Percentiles rank a stretch among this genome's conserved stretches.
These are phyloP conservation scores for Anagrus nilaparvatae DNA, from an alignment of 1,140 invertebrate species.

Conservation along the genomic window DNA sequence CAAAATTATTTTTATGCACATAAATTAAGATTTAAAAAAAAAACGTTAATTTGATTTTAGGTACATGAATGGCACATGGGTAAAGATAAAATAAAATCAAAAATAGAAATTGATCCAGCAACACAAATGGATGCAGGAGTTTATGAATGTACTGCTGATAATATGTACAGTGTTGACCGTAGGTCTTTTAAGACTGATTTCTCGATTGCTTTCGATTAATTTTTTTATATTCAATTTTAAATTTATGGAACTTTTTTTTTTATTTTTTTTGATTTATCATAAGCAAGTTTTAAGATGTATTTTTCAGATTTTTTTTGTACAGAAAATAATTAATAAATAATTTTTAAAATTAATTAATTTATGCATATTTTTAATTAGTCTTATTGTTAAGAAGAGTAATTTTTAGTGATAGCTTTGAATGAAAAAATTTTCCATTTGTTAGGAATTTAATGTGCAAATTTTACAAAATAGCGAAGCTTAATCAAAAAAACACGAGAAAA, in stretches of 20 bases:
- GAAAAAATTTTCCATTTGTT: too few species aligned
- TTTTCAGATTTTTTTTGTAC: constrained; percentile 13
- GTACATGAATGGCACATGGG: constrained; percentile 78
- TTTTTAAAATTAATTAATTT: too few species aligned
- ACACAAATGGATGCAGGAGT: constrained; percentile 87
- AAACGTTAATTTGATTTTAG: constrained; percentile 45
- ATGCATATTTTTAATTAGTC: too few species aligned
- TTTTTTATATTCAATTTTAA: constrained; percentile 5
- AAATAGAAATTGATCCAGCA: constrained; percentile 87
- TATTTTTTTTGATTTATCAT: neutral
- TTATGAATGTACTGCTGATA: constrained; percentile 84
- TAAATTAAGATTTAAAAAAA: too few species aligned
- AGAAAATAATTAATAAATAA: constrained; percentile 4
- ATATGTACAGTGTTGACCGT: constrained; percentile 85
- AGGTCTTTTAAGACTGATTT: constrained; percentile 87
- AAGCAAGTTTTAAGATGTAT: neutral
- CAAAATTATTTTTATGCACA: too few species aligned
- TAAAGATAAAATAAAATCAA: constrained; percentile 77
- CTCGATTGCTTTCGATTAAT: constrained; percentile 75
- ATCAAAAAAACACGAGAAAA: neutral
- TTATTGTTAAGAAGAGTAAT: too few species aligned
- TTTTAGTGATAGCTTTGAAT: too few species aligned
- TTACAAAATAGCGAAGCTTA: too few species aligned
- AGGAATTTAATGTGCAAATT: too few species aligned
- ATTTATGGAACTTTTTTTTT: constrained; percentile 10